phyloP scores from a whole-genome alignment of 2,113 vertebrate species.

The Xiphophorus couchianus region DNA sequence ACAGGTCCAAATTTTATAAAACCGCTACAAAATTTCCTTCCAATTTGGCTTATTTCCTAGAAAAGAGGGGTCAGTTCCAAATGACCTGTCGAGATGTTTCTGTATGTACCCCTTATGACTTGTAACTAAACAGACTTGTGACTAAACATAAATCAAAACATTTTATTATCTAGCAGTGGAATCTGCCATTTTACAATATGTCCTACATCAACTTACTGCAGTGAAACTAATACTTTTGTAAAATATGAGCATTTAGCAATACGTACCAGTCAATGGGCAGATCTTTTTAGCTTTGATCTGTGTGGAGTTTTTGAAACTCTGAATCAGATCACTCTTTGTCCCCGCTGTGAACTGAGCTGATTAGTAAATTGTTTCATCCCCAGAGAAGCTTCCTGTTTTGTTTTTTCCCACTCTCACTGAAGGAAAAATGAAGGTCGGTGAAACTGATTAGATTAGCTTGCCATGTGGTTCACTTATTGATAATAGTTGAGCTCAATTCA shows the following conservation, averaged over 20 bases:
- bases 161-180: not conserved
- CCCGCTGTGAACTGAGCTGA: slow-evolving; percentile 17
- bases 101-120: not conserved
- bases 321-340: slow-evolving; percentile 33
- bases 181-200: not conserved
- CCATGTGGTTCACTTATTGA: slow-evolving; percentile 54
- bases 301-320: slow-evolving; percentile 9
- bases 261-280: too few species aligned
- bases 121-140: too few species aligned
- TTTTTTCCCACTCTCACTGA: not conserved
- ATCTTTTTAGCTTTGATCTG: not conserved
- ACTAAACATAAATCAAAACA: not conserved
- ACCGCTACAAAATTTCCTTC: not conserved
- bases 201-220: not conserved
- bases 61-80: not conserved
- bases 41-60: not conserved
- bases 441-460: slow-evolving; percentile 64
- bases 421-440: slow-evolving; percentile 37
- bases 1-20: not conserved
- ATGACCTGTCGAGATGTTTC: not conserved
- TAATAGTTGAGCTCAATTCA: slow-evolving; percentile 26
- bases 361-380: slow-evolving; percentile 34
- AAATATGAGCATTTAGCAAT: not conserved
- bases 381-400: slow-evolving; percentile 54
- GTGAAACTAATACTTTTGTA: not conserved